Base-by-base conservation (phyloP, 2,797 vertebrate species). In the Balearica regulorum region DNA sequence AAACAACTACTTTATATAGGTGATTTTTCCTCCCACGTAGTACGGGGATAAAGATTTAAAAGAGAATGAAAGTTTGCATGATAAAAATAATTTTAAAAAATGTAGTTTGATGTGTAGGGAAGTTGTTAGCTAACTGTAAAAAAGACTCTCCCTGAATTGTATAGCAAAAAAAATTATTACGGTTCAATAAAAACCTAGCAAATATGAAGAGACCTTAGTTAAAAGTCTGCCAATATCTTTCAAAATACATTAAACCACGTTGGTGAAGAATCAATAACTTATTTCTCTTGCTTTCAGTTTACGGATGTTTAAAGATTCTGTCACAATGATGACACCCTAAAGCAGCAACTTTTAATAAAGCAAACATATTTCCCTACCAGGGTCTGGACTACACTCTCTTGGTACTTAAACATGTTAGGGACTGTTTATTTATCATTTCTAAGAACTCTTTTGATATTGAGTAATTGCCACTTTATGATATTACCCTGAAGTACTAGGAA, bases 181-280 rank as follows among this genome's bases (percentile, higher is more conserved):
- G 8, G 75, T 69, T 90, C 92, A 93, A 87, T 89, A 96, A 93
- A 88, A 96, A 51, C 24, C 44, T 41, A 24, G 48, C 72, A 89
- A 66, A 81, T 65, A 75, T 3, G 46, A 89, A 89, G 54, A 84
- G 46, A 80, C 13, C 21, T 73, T 62, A 85, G 68, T 94, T 96
- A 72, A 79, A 96, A 79, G 19, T 79, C 81, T 68, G 35, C 69
- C 49, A 68, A 65, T 84, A 77, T 51, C 72, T 96, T 89, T 81
- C 33, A 87, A 89, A 90, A 73, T 68, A 62, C 55, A 92, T 91
- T 83, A 90, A 93, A 73, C 37, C 16, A 35, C 4, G 10, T n/a
- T 77, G 35, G 73, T 78, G 53, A 90, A 76, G 68, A 81, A 96
- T 96, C 94, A 90, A 87, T 94, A 87, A 49, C 64, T 76, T 93